Percentiles rank a stretch among this genome's conserved stretches.
These are phyloP conservation scores for Porites divaricata DNA, from an alignment of 92 coral and sea anemone genomes.

Conservation along the genomic window DNA sequence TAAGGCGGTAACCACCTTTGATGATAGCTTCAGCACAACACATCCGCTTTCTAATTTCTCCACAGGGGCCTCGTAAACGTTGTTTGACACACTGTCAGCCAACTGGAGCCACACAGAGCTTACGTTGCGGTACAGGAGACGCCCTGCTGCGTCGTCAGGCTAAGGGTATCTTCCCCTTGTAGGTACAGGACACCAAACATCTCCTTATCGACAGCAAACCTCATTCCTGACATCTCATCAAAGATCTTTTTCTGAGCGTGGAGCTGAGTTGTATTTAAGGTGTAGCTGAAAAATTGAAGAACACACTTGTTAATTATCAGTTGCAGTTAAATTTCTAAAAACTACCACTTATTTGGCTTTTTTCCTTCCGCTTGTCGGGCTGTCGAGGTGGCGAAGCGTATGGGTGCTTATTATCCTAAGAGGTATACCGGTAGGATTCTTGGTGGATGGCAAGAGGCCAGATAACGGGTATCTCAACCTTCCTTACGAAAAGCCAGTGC, in stretches of 20 bases:
- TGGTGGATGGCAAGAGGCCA: no score
- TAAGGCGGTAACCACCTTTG: constrained; percentile 24
- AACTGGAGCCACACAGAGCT: constrained; percentile 30
- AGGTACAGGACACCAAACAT: constrained; percentile 69
- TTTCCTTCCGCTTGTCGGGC: no score
- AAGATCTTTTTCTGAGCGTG: constrained; percentile 14
- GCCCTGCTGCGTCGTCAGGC: constrained; percentile 61
- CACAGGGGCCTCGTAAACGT: constrained; percentile 51
- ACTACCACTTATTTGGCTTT: no score
- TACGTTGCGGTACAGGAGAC: constrained; percentile 40
- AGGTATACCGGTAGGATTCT: no score
- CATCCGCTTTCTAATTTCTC: constrained; percentile 25
- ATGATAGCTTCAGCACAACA: constrained; percentile 48
- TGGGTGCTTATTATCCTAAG: no score
- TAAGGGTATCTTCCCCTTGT: constrained; percentile 41
- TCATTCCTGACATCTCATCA: constrained; percentile 34
- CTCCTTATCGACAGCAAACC: constrained; percentile 30
- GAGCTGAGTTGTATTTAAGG: constrained; percentile 10
- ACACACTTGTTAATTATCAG: no score
- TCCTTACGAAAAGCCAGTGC: no score
- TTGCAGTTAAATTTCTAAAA: no score
- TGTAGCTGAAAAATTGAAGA: constrained; percentile 35
- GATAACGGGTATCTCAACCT: no score
- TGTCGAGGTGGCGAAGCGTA: no score
- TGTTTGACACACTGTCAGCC: not conserved